Conservation (phyloP, 2,888 invertebrate genomes). For the Mythimna impura region DNA sequence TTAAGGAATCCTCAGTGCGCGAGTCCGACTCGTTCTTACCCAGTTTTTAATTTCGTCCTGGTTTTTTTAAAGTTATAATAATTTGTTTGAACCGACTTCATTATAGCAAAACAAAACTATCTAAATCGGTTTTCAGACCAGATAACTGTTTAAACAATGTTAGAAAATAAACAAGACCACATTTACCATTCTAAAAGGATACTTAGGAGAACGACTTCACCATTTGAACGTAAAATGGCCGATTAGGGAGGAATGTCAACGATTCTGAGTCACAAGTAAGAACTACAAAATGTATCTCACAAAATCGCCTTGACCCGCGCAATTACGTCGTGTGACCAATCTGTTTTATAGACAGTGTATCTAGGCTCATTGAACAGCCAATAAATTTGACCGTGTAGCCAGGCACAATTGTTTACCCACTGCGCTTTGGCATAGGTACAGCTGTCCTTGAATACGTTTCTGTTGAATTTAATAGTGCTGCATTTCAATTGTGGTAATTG, state of each 20-base stretch:
- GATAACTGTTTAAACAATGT: constrained; percentile 51
- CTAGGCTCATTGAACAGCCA: constrained; percentile 64
- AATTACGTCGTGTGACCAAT: constrained; percentile 63
- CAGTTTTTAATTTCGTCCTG: not conserved
- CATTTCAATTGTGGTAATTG: constrained; percentile 72
- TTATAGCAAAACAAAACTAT: constrained; percentile 28
- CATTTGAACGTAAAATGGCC: constrained; percentile 55
- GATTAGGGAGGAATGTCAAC: constrained; percentile 63
- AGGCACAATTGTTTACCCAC: constrained; percentile 53
- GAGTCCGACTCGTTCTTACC: too few relatives aligned
- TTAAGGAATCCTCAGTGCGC: too few relatives aligned
- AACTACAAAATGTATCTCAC: constrained; percentile 49
- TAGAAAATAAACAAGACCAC: constrained; percentile 42
- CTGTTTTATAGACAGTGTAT: constrained; percentile 63
- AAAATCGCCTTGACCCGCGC: constrained; percentile 64
- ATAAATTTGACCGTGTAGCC: constrained; percentile 61
- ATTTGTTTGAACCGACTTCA: not conserved
- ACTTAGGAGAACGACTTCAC: constrained; percentile 54
- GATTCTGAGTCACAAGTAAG: constrained; percentile 47
- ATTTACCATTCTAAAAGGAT: constrained; percentile 60
- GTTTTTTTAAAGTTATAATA: not conserved
- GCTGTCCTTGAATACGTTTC: constrained; percentile 76
- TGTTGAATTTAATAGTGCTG: constrained; percentile 65
- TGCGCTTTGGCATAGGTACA: constrained; percentile 60
- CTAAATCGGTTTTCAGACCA: constrained; percentile 38